Conservation (phyloP, 2,797 vertebrate genomes). For the Avahi laniger region DNA sequence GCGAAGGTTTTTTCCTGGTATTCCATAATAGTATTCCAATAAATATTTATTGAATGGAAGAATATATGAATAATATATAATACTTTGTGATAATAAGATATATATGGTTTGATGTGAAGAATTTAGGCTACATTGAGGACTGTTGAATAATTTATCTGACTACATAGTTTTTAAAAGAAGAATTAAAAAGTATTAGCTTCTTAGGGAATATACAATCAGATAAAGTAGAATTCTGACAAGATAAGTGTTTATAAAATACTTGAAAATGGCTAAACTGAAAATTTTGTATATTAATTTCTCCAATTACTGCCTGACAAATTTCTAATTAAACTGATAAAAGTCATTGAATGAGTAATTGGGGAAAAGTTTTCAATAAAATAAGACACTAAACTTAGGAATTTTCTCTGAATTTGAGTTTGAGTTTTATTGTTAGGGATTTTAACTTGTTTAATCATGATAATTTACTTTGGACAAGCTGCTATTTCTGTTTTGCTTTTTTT, state of each 20-base stretch:
- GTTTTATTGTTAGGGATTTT: slow-evolving; percentile 47
- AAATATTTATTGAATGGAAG: neutral
- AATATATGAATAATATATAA: neutral
- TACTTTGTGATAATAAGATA: neutral
- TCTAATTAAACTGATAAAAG: slow-evolving; percentile 39
- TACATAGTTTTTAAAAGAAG: slow-evolving; percentile 31
- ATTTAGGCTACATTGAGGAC: slow-evolving; percentile 10
- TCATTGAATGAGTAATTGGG: neutral
- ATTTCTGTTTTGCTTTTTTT: neutral
- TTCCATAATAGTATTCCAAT: neutral
- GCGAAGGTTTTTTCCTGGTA: neutral
- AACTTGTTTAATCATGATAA: slow-evolving; percentile 26
- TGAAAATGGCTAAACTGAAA: slow-evolving; percentile 24
- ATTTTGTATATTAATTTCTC: slow-evolving; percentile 26
- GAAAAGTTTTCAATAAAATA: slow-evolving; percentile 40
- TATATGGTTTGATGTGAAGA: neutral
- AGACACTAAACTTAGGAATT: slow-evolving; percentile 39
- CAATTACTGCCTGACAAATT: neutral
- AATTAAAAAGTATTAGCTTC: slow-evolving; percentile 8
- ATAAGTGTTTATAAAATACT: slow-evolving; percentile 41
- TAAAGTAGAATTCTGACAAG: slow-evolving; percentile 47
- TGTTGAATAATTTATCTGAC: slow-evolving; percentile 24
- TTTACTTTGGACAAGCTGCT: neutral
- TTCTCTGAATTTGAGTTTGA: slow-evolving; percentile 41
- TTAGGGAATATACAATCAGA: neutral